Evolutionary conservation across 2,113 vertebrate species (phyloP).

Genomic region (Melanerpes aurifrons): DNA sequence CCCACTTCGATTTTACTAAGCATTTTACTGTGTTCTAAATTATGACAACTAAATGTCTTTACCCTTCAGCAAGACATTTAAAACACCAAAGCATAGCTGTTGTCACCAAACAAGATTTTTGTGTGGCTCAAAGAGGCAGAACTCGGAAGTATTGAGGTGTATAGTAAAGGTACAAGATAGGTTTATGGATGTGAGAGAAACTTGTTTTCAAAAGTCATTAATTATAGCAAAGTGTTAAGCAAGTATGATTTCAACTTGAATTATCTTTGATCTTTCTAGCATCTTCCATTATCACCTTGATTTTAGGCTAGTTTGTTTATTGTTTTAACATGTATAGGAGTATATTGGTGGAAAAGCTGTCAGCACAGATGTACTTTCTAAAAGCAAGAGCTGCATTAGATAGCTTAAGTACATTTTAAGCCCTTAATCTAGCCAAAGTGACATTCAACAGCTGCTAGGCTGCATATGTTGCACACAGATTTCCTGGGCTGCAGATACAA

Average conservation of each 20-base stretch:
- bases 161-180: background rate
- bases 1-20: background rate
- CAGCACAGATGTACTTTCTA: conserved; percentile 45
- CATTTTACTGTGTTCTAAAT: background rate
- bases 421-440: conserved; percentile 56
- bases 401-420: conserved; percentile 35
- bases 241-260: background rate
- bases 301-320: conserved; percentile 50
- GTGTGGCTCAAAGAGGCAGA: background rate
- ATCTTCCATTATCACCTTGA: conserved; percentile 39
- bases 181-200: background rate
- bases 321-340: background rate
- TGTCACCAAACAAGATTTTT: background rate
- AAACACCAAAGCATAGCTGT: background rate
- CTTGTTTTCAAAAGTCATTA: background rate
- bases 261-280: conserved; percentile 19
- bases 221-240: conserved; percentile 4
- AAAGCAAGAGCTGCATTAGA: conserved; percentile 28
- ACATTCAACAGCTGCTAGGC: conserved; percentile 48
- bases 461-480: conserved; percentile 31
- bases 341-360: background rate
- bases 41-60: background rate
- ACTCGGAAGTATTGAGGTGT: background rate
- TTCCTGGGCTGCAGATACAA: conserved; percentile 44
- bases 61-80: background rate